phyloP scores from a whole-genome alignment of 2,888 invertebrate genomes.

The Odontocolon sp. region DNA sequence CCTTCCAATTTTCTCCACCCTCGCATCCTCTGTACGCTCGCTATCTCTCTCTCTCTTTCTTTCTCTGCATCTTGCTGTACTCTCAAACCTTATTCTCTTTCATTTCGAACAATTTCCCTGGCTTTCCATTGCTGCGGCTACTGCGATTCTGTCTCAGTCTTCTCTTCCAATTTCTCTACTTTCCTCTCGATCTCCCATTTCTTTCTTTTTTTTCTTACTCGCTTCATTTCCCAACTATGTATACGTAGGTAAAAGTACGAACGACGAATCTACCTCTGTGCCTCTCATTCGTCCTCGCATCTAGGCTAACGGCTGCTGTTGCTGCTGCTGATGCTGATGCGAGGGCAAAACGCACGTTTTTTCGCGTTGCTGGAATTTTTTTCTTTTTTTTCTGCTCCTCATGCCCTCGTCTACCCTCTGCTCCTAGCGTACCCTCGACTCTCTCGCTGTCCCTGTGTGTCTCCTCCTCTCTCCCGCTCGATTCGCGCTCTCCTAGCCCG shows the following conservation, averaged over 20 bases:
- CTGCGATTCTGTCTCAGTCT: constrained; percentile 10
- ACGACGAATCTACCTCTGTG: not conserved
- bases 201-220: not conserved
- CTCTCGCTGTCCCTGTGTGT: not conserved
- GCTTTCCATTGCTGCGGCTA: not conserved
- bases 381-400: constrained; percentile 5
- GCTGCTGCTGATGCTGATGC: constrained; percentile 5
- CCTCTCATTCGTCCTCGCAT: constrained; percentile 34
- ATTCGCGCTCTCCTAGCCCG: constrained; percentile 39
- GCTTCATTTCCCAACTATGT: not conserved
- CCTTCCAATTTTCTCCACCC: constrained; percentile 33
- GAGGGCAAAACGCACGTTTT: constrained; percentile 41
- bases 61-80: not conserved
- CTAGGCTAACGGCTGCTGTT: constrained; percentile 31
- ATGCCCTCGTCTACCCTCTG: constrained; percentile 23
- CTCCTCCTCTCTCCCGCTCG: not conserved
- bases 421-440: constrained; percentile 30
- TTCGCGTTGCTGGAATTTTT: constrained; percentile 31
- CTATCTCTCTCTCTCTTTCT: not conserved
- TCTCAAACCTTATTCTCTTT: constrained; percentile 37
- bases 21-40: not conserved
- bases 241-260: constrained; percentile 15
- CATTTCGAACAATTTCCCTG: constrained; percentile 38
- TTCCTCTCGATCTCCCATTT: not conserved
- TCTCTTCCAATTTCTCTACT: constrained; percentile 35